Evolutionary conservation across 2,888 invertebrate species (phyloP).

Genomic region (Eristalinus aeneus): DNA sequence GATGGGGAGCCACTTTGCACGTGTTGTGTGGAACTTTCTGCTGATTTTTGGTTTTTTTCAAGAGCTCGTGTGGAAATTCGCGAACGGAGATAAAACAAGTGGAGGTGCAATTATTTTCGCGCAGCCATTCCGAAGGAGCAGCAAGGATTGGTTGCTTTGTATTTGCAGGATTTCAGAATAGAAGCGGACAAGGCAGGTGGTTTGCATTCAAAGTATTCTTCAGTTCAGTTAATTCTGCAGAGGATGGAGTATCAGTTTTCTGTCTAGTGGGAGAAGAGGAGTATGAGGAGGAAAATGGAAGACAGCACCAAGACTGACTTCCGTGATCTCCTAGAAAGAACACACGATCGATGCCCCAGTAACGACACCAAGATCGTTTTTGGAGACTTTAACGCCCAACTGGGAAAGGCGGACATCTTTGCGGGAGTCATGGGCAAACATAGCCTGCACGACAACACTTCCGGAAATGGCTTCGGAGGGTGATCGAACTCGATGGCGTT

Average conservation of each 20-base stretch:
- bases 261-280: too few species aligned
- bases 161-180: neutral
- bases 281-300: too few species aligned
- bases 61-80: neutral
- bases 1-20: neutral
- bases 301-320: too few species aligned
- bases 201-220: neutral
- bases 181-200: neutral
- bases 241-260: too few species aligned
- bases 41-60: neutral
- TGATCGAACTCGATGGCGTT: conserved; percentile 87
- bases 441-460: too few species aligned
- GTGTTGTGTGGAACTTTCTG: neutral
- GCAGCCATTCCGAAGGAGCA: neutral
- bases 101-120: neutral
- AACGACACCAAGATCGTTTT: too few species aligned
- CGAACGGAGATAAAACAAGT: neutral
- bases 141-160: neutral
- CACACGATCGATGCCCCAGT: too few species aligned
- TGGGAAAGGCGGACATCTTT: too few species aligned
- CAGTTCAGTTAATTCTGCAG: neutral
- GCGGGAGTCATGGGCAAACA: too few species aligned
- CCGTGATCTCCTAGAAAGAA: too few species aligned
- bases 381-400: too few species aligned
- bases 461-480: conserved; percentile 83